Conservation (phyloP, 2,888 invertebrate species). For the Campaea margaritaria region DNA sequence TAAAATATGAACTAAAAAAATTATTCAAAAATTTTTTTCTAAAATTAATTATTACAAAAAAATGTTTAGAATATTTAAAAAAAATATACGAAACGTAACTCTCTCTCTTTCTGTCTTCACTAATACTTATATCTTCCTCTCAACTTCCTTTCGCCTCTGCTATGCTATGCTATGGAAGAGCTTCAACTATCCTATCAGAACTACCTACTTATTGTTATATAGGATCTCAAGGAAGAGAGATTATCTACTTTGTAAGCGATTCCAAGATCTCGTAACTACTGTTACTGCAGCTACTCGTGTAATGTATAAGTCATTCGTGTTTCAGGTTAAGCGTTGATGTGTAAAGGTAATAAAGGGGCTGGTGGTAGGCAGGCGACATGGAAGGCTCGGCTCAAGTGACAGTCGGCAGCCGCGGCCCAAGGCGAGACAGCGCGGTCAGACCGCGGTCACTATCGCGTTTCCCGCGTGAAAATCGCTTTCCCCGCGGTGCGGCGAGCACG, state of each 20-base stretch:
- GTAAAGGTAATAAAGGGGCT: constrained; percentile 42
- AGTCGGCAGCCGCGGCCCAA: constrained; percentile 71
- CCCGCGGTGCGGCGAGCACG: constrained; percentile 72
- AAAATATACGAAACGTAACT: no score
- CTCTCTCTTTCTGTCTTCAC: no score
- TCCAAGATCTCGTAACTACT: background rate
- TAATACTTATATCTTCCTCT: no score
- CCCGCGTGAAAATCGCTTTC: constrained; percentile 84
- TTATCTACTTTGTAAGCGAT: background rate
- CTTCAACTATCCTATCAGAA: no score
- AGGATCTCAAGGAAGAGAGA: no score
- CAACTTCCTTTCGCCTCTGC: no score
- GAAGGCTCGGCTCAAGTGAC: constrained; percentile 53
- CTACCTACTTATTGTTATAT: no score
- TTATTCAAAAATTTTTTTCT: no score
- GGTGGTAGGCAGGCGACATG: constrained; percentile 16
- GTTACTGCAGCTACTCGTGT: background rate
- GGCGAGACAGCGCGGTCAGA: constrained; percentile 79
- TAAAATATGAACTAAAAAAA: no score
- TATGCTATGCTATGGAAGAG: no score
- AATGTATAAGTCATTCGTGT: constrained; percentile 38
- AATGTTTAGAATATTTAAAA: no score
- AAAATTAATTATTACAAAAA: no score
- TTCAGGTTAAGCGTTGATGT: constrained; percentile 37
- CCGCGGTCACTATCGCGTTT: constrained; percentile 80